phyloP scores from a whole-genome alignment of 2,888 invertebrate species.

The Cephus spinipes region DNA sequence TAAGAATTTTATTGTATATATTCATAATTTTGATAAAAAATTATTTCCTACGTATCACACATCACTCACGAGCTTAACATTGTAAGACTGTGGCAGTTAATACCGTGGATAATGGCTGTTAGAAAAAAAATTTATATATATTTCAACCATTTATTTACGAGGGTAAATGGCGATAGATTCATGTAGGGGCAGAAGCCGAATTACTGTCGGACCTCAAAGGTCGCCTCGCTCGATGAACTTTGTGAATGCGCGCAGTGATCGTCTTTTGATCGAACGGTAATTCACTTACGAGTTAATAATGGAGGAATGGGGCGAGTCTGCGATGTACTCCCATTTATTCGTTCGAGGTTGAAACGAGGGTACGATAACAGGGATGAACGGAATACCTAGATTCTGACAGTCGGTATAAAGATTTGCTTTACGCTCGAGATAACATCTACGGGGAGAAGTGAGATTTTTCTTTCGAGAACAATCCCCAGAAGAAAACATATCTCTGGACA shows the following conservation, averaged over 20 bases:
- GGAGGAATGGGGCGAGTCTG: constrained; percentile 41
- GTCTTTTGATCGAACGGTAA: constrained; percentile 64
- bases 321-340: constrained; percentile 57
- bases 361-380: neutral
- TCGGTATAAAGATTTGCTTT: constrained; percentile 9
- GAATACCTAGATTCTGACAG: neutral
- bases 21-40: neutral
- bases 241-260: constrained; percentile 54
- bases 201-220: constrained; percentile 55
- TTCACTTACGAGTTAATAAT: constrained; percentile 66
- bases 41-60: neutral
- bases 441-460: neutral
- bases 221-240: constrained; percentile 52
- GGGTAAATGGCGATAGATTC: constrained; percentile 25
- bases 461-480: neutral
- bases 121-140: constrained; percentile 14
- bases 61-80: neutral
- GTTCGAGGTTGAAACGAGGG: constrained; percentile 21
- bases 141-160: constrained; percentile 33
- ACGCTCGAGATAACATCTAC: constrained; percentile 12
- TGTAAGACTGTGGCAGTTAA: neutral
- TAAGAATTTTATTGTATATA: neutral
- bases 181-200: constrained; percentile 37
- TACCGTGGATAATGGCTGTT: neutral
- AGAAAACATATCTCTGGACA: neutral